phyloP scores from a whole-genome alignment of 1,140 invertebrate genomes.

The Varroa destructor region DNA sequence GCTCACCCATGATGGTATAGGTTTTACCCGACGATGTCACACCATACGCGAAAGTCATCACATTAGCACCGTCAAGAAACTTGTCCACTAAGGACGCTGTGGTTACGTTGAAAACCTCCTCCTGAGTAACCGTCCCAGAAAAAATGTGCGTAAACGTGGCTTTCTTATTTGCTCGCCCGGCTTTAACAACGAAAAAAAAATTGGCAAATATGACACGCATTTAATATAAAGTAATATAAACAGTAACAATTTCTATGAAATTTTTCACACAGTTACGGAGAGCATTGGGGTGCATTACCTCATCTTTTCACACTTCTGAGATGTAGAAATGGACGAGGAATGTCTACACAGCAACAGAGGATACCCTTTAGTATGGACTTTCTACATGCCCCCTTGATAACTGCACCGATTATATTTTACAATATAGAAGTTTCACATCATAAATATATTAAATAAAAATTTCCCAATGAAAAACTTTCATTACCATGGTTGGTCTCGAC shows the following conservation, averaged over 20 bases:
- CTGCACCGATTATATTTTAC: background rate
- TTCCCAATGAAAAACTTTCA: background rate
- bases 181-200: background rate
- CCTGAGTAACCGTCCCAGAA: background rate
- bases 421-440: too few species aligned
- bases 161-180: conserved; percentile 10
- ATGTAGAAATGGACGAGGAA: too few species aligned
- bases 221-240: background rate
- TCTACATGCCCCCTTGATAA: too few species aligned
- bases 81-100: background rate
- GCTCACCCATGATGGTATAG: conserved; percentile 36
- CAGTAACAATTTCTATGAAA: background rate
- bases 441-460: background rate
- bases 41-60: conserved; percentile 37
- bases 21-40: conserved; percentile 44
- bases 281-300: too few species aligned
- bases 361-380: too few species aligned
- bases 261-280: conserved; percentile 1
- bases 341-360: too few species aligned
- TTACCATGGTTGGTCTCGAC: conserved; percentile 24
- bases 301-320: too few species aligned
- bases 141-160: conserved; percentile 8
- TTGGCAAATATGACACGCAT: background rate
- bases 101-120: background rate
- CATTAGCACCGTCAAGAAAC: conserved; percentile 8